Percentiles rank a stretch among this genome's conserved stretches.
Evolutionary conservation across 2,888 invertebrate genomes (phyloP).

Genomic region (Pristionchus entomophagus): DNA sequence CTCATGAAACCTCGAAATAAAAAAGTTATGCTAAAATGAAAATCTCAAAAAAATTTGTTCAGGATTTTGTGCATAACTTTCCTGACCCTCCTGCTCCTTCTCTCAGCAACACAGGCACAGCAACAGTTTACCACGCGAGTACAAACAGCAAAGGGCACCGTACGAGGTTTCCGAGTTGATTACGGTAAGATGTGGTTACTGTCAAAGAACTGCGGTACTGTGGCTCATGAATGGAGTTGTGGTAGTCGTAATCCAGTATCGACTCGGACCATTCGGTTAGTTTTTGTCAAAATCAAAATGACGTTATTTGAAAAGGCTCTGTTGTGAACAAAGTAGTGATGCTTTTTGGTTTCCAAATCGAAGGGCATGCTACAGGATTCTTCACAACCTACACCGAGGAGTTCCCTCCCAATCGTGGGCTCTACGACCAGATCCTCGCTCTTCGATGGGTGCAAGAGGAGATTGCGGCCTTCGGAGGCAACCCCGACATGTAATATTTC

Average conservation of each 20-base stretch:
- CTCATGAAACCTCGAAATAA: too few relatives aligned
- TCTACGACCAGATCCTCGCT: constrained; percentile 36
- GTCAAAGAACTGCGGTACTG: constrained; percentile 57
- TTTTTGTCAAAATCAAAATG: too few relatives aligned
- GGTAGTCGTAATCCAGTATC: constrained; percentile 64
- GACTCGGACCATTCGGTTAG: constrained; percentile 63
- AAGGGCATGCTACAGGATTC: not conserved
- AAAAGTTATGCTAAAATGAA: too few relatives aligned
- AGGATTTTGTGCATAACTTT: too few relatives aligned
- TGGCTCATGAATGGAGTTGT: too few relatives aligned
- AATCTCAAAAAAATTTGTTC: too few relatives aligned
- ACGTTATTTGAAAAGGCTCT: too few relatives aligned
- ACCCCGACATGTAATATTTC: not conserved
- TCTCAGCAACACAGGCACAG: too few relatives aligned
- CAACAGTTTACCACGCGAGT: not conserved
- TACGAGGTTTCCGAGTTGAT: not conserved
- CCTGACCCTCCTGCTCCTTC: too few relatives aligned
- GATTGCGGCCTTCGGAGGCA: not conserved
- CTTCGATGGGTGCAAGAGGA: constrained; percentile 18
- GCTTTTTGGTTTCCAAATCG: too few relatives aligned
- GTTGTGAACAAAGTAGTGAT: too few relatives aligned
- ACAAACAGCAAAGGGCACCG: not conserved
- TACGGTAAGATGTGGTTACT: not conserved
- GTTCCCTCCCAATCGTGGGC: constrained; percentile 4
- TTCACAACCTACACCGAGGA: constrained; percentile 6